Evolutionary conservation across 2,113 vertebrate genomes (phyloP), one percentile per base, ranked within the genome.

Genomic region (Climacteris rufus): DNA sequence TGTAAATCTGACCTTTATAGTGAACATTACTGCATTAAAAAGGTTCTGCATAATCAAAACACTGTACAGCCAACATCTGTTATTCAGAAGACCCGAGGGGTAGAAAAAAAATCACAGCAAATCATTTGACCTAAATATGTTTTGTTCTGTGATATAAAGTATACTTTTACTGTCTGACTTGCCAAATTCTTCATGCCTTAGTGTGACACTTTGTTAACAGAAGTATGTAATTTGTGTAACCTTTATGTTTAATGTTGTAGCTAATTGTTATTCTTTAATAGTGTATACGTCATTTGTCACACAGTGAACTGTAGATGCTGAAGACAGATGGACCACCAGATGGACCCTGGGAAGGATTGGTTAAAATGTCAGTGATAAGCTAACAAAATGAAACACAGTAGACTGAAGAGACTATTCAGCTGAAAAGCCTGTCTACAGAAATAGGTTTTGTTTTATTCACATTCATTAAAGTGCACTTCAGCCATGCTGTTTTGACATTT

Each of bases 241-340:
- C 97, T 96, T 95, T 90, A 65, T 64, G 83, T 89, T 93, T 93
- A n/a, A 87, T 54, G 74, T 61, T 87, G 53, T 61, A 94, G 91
- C 45, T 94, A 93, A 94, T 94, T 96, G 90, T 95, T 96, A 72
- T 91, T 70, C 89, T 93, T 96, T 90, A 87, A 86, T 93, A 96
- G 60, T 77, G 82, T 96, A 30, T 90, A 97, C 8, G 66, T 97
- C 94, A 95, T 93, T 97, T 81, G 81, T 87, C 92, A 97, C 83
- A 92, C 42, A 96, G 60, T 93, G 78, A 89, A 91, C 95, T 93
- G 85, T 97, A 83, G 88, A 94, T 93, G 78, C 80, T 94, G 69
- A 96, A 97, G 97, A 97, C 98, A 98, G 98, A 98, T 98, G 98
- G 98, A 92, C 83, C 81, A 90, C 79, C 98, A 98, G 97, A 98